Evolutionary conservation across 2,888 invertebrate species (phyloP).

Genomic region (Catocala fraxini): DNA sequence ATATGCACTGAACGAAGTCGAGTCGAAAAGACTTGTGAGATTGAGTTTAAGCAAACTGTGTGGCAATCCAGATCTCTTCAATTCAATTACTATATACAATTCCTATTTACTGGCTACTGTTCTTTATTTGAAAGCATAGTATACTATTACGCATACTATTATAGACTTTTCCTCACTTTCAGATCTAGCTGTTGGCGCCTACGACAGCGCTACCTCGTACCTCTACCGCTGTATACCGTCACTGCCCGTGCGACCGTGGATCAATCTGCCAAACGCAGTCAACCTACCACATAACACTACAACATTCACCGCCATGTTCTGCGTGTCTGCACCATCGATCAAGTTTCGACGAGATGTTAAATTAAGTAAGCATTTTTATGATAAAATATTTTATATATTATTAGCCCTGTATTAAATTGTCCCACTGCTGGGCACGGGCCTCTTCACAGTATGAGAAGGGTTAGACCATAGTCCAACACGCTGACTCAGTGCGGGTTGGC

Average conservation of each 20-base stretch:
- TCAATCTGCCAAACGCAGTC: conserved; percentile 72
- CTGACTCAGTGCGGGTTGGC: too few relatives aligned
- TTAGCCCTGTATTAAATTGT: too few relatives aligned
- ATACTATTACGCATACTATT: too few relatives aligned
- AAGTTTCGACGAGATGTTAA: conserved; percentile 63
- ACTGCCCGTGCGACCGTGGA: conserved; percentile 63
- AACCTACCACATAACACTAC: conserved; percentile 74
- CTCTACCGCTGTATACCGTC: conserved; percentile 82
- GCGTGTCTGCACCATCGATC: conserved; percentile 62
- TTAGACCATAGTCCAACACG: too few relatives aligned
- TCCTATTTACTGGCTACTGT: background rate
- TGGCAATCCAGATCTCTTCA: too few relatives aligned
- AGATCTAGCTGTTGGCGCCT: conserved; percentile 89
- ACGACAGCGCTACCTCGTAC: conserved; percentile 85
- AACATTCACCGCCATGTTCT: conserved; percentile 75
- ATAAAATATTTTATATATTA: too few relatives aligned
- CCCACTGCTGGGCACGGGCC: too few relatives aligned
- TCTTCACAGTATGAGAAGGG: too few relatives aligned
- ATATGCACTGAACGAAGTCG: too few relatives aligned
- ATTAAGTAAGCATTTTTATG: conserved; percentile 57
- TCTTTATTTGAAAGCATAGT: background rate
- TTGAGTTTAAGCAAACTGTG: too few relatives aligned
- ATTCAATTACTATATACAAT: too few relatives aligned
- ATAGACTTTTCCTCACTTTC: conserved; percentile 20
- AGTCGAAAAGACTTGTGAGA: too few relatives aligned